Conservation (phyloP, 2,797 vertebrate species). For the Lateolabrax maculatus region DNA sequence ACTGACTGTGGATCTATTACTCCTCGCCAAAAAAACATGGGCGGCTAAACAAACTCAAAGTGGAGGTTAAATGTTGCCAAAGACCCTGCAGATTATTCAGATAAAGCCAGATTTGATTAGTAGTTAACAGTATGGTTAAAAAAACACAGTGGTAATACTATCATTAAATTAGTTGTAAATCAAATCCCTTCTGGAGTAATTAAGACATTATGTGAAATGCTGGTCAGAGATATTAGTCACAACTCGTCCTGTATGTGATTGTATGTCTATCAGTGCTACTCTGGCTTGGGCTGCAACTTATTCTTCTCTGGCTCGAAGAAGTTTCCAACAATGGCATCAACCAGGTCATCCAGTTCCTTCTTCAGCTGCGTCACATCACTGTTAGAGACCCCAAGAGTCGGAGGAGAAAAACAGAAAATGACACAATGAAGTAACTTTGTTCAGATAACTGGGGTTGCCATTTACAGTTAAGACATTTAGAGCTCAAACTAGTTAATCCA, state of each 20-base stretch:
- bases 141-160: slow-evolving; percentile 7
- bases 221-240: slow-evolving; percentile 20
- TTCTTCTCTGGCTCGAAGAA: slow-evolving; percentile 97
- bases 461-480: neutral
- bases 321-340: slow-evolving; percentile 90
- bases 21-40: neutral
- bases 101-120: slow-evolving; percentile 9
- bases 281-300: slow-evolving; percentile 87
- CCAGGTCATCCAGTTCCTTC: slow-evolving; percentile 91
- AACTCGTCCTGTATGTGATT: slow-evolving; percentile 6
- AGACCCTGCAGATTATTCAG: neutral
- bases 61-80: neutral
- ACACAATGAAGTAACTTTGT: neutral
- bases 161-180: neutral
- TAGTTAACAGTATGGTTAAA: neutral
- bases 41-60: slow-evolving; percentile 13
- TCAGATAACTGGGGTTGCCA: neutral
- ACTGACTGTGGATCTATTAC: neutral
- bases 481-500: neutral
- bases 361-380: slow-evolving; percentile 92
- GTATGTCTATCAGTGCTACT: slow-evolving; percentile 55
- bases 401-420: neutral
- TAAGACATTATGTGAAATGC: slow-evolving; percentile 54
- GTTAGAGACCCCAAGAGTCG: slow-evolving; percentile 45
- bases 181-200: slow-evolving; percentile 16